A percentile compares a stretch with the other conserved stretches of the same genome.
Evolutionary conservation across 2,797 vertebrate species (phyloP).

Genomic region (Setipinna tenuifilis): DNA sequence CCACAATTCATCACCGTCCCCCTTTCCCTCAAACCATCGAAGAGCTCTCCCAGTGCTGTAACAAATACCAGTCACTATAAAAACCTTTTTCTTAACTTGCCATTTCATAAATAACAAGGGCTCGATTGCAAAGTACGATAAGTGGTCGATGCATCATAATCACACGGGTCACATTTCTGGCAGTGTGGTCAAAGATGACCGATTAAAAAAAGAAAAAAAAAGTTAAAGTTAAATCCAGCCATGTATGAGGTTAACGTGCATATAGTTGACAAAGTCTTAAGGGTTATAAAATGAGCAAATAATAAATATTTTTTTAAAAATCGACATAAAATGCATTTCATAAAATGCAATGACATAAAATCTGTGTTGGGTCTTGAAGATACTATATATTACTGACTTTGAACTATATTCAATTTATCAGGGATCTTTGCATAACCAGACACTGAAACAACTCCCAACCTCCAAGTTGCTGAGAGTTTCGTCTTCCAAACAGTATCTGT

Average conservation of each 20-base stretch:
- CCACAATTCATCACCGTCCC: neutral
- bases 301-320: neutral
- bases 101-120: neutral
- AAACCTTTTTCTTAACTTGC: neutral
- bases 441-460: neutral
- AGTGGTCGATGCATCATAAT: neutral
- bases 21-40: neutral
- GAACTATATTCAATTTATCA: conserved; percentile 8
- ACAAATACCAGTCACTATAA: neutral
- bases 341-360: conserved; percentile 7
- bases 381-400: neutral
- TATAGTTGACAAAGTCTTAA: neutral
- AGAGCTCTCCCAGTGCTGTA: neutral
- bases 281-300: neutral
- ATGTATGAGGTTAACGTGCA: neutral
- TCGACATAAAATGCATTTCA: neutral
- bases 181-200: neutral
- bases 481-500: conserved; percentile 15
- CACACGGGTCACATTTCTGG: neutral
- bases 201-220: neutral
- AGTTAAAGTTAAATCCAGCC: neutral
- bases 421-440: conserved; percentile 6
- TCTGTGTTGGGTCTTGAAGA: neutral
- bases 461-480: neutral
- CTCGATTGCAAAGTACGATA: neutral